Evolutionary conservation across 2,797 vertebrate genomes (phyloP), one percentile per base, ranked within the genome.

Genomic region (Calcarius lapponicus): DNA sequence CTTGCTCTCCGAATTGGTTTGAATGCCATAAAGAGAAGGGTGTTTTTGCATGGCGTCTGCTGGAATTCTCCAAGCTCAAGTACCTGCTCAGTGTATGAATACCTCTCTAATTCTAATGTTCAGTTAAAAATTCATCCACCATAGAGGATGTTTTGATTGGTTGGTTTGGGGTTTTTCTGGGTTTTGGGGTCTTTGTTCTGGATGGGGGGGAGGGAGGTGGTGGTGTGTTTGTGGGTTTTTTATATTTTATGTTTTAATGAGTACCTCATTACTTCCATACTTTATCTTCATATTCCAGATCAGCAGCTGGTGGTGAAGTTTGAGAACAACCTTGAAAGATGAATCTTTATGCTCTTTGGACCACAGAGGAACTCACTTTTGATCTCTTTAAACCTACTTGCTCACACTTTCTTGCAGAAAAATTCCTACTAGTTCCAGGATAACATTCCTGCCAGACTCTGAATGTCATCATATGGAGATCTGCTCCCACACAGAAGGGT

Each of bases 391-490:
- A 95, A 92, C 70, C 80, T 87, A 53, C 42, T 58, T 66, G 7
- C 58, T 88, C 60, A 56, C 66, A 42, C 56, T 95, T 81, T 28
- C 66, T 84, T 79, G 82, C 53, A 76, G 76, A 93, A 82, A 96
- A 94, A 93, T 92, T 95, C 61, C 91, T 82, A 8, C 86, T 84
- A 90, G 48, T 94, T 93, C 85, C 82, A 81, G 66, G 85, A 92
- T 84, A 40, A 81, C 80, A 76, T 86, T 90, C 65, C 80, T 93
- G 95, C 93, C 95, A 96, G 93, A 90, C 88, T 95, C 94, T 93
- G 90, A 97, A 97, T 97, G 92, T 97, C 95, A 95, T 97, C 96
- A 96, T 97, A 96, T 96, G 95, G 95, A 96, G 94, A 93, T 95
- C 94, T 95, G 92, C 96, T 97, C 94, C 95, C 90, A 90, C 95